Evolutionary conservation across 2,113 vertebrate species (phyloP), one percentile per base, ranked within the genome.

Genomic region (Pimephales promelas): DNA sequence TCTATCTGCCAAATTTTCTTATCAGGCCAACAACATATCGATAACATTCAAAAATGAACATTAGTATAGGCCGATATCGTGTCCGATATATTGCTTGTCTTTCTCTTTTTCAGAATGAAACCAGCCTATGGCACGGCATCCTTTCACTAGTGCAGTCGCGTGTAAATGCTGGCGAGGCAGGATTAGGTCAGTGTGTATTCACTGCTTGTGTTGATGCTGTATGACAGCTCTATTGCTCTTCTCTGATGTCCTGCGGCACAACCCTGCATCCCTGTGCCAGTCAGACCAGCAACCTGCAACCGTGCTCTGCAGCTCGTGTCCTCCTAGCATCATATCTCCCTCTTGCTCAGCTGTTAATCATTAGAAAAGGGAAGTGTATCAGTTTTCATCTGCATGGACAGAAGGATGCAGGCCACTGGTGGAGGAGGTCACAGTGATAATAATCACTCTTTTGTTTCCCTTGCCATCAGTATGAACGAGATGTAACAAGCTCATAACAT

Each of bases 361-460:
- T 84, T 77, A 77, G 61, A 59, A 78, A 83, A 40, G 74, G 84
- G 78, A 81, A 79, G 70, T 77, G 72, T 81, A 64, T 88, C 47
- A 10, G 75, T 77, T 83, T 85, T 83, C 57, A 9, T 66, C 10
- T 47, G 47, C 62, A 57, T 82, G 82, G 57, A 52, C 59, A n/a
- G 64, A 71, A 34, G 54, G 86, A 84, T 83, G 77, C 56, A n/a
- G 36, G 56, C 68, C 26, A 56, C 81, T 73, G 40, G 36, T 52
- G 57, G 57, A 75, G 81, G 40, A 83, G 70, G 40, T 62, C 43
- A 49, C 74, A 26, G 26, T 8, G 26, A 62, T 82, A 59, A 79
- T 79, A 68, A 79, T 79, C 68, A 3, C 75, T 76, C 70, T 5
- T 57, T 79, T 83, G 68, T 83, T 71, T 80, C 59, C 26, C 24